Percentiles rank a stretch among this genome's conserved stretches.
These are phyloP conservation scores for Urocolius indicus DNA, from an alignment of 2,113 vertebrate genomes.

Conservation along the genomic window DNA sequence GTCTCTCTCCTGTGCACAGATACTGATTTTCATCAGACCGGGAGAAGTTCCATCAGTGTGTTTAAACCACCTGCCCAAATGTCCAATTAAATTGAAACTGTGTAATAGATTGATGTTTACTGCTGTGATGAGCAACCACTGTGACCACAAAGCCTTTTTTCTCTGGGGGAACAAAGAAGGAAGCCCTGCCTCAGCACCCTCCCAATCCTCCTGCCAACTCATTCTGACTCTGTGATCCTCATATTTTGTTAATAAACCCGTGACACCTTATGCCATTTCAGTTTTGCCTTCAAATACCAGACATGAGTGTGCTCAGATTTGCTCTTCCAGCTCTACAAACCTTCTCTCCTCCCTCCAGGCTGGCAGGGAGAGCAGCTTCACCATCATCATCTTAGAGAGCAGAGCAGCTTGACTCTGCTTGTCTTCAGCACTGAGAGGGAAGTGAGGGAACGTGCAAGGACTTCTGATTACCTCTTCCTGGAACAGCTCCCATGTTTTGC, in stretches of 20 bases:
- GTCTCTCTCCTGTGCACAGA: background rate
- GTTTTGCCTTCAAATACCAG: background rate
- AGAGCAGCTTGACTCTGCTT: rapidly evolving
- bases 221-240: background rate
- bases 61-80: background rate
- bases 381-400: background rate
- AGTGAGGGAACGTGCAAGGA: background rate
- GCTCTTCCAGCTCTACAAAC: background rate
- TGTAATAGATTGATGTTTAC: background rate
- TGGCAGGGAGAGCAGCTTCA: background rate
- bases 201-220: background rate
- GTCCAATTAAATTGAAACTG: background rate
- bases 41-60: background rate
- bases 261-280: background rate
- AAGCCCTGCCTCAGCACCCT: background rate
- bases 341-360: background rate
- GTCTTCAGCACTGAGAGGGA: rapidly evolving
- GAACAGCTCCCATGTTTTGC: background rate
- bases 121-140: background rate
- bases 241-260: background rate
- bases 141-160: background rate
- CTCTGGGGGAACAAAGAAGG: background rate
- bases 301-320: background rate
- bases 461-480: background rate
- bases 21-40: background rate